These are phyloP conservation scores for Catotricha subobsoleta DNA, from an alignment of 2,888 invertebrate species.

Conservation along the genomic window DNA sequence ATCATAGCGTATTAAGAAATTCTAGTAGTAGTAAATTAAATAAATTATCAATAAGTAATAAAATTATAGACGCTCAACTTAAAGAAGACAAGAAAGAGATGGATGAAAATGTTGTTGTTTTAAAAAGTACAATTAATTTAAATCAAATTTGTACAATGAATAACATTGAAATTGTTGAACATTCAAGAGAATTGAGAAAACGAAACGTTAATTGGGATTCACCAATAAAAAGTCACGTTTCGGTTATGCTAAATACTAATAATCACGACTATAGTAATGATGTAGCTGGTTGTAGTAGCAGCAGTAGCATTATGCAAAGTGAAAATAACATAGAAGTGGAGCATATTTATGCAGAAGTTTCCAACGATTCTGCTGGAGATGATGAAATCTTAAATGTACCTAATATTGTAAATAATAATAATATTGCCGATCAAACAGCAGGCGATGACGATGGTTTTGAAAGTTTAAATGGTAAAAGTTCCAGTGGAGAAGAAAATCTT, in stretches of 20 bases:
- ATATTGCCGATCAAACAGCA: constrained; percentile 6
- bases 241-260: neutral
- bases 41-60: no score
- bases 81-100: no score
- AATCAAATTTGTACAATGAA: no score
- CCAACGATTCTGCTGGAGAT: no score
- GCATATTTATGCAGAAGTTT: no score
- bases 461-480: constrained; percentile 66
- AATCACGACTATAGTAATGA: neutral
- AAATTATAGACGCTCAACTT: no score
- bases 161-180: no score
- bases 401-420: constrained; percentile 1
- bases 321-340: no score
- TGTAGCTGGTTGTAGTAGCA: neutral
- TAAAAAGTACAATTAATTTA: no score
- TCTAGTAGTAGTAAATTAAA: no score
- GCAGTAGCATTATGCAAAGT: neutral
- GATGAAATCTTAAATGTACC: constrained; percentile 4
- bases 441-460: constrained; percentile 70
- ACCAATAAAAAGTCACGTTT: constrained; percentile 18
- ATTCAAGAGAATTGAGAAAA: constrained; percentile 20
- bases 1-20: no score
- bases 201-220: constrained; percentile 30
- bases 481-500: constrained; percentile 38
- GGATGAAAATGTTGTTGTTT: no score